phyloP scores from a whole-genome alignment of 2,888 invertebrate species.

The Drosophila antonietae region DNA sequence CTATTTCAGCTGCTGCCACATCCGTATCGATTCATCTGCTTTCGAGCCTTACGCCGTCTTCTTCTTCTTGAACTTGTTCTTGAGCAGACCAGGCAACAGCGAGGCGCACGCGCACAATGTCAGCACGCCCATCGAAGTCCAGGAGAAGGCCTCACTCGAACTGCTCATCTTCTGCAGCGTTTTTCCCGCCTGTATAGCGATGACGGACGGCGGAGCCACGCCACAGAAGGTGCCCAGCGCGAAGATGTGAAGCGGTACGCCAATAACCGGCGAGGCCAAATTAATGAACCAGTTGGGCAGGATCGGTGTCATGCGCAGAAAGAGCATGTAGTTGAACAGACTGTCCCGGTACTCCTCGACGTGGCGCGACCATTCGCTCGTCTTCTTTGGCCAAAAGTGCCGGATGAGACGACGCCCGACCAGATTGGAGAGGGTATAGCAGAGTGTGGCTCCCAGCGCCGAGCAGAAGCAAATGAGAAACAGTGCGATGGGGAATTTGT shows the following conservation, averaged over 20 bases:
- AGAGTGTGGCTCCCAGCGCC: conserved; percentile 97
- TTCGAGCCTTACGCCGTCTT: conserved; percentile 50
- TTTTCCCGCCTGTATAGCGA: conserved; percentile 98
- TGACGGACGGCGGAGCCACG: conserved; percentile 98
- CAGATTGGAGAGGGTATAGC: conserved; percentile 96
- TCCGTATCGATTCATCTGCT: neutral
- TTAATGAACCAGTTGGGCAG: conserved; percentile 97
- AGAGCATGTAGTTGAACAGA: conserved; percentile 97
- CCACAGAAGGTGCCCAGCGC: conserved; percentile 98
- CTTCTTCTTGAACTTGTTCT: conserved; percentile 90
- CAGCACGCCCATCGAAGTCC: conserved; percentile 92
- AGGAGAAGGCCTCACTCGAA: conserved; percentile 94
- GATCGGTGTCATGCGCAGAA: conserved; percentile 98
- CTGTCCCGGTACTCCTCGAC: conserved; percentile 94
- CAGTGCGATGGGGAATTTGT: conserved; percentile 96
- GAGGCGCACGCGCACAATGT: conserved; percentile 92
- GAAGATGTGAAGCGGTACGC: conserved; percentile 96
- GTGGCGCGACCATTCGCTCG: conserved; percentile 92
- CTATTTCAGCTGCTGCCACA: conserved; percentile 15
- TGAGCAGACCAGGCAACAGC: conserved; percentile 94
- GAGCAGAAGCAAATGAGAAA: conserved; percentile 96
- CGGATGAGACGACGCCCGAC: conserved; percentile 93
- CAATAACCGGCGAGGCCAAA: conserved; percentile 97
- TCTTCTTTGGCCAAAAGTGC: conserved; percentile 95
- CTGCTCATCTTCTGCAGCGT: conserved; percentile 97